Percentiles rank a stretch among this genome's conserved stretches.
Conservation (phyloP, 53 echinoderm and acorn worm genomes). For the Stichopus horrens region DNA sequence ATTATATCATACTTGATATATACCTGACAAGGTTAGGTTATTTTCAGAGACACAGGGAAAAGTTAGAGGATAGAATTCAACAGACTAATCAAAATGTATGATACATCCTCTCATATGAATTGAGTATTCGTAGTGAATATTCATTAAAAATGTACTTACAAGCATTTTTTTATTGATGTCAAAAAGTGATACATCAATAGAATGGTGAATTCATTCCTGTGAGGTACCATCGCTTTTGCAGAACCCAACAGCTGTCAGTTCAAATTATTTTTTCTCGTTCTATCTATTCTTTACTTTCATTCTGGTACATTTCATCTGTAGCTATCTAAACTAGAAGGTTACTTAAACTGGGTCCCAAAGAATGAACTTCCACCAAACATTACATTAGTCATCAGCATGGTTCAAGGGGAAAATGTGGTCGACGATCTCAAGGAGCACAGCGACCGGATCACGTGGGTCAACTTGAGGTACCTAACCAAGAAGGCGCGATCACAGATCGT, state of each 20-base stretch:
- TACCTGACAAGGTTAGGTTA: too few species aligned
- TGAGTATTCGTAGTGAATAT: too few species aligned
- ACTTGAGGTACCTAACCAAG: slow-evolving; percentile 64
- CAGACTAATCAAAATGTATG: too few species aligned
- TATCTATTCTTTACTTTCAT: neutral
- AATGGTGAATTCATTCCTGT: too few species aligned
- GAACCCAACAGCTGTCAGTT: neutral
- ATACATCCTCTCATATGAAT: too few species aligned
- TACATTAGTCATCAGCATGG: slow-evolving; percentile 73
- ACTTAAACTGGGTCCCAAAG: slow-evolving; percentile 71
- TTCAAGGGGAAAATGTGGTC: slow-evolving; percentile 53
- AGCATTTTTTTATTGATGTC: too few species aligned
- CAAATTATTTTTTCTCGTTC: neutral
- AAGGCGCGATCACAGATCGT: slow-evolving; percentile 68
- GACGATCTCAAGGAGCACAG: slow-evolving; percentile 48
- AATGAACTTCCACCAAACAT: neutral
- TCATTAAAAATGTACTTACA: too few species aligned
- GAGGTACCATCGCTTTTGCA: too few species aligned
- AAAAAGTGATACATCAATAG: too few species aligned
- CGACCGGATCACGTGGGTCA: slow-evolving; percentile 53
- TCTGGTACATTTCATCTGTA: neutral
- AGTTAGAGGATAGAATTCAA: too few species aligned
- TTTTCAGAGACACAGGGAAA: too few species aligned
- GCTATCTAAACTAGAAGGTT: slow-evolving; percentile 4
- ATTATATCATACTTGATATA: too few species aligned